Base-by-base conservation (phyloP, 2,797 vertebrate genomes). In the Eurystomus glaucurus region DNA sequence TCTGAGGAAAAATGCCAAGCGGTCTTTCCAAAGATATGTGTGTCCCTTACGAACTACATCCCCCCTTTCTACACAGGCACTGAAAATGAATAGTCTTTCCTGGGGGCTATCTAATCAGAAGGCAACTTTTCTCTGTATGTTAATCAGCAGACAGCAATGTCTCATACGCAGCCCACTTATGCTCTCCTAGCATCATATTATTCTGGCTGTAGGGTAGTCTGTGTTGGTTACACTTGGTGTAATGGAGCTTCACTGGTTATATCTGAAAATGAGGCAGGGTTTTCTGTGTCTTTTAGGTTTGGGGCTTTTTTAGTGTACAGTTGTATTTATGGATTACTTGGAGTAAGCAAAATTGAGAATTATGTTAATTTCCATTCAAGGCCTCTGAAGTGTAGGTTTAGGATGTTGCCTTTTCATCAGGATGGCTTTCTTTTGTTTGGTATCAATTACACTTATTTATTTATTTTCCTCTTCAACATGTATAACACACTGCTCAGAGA, bases 121-220 rank as follows among this genome's bases (percentile, higher is more conserved):
- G 26, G 45, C 15, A 43, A 5, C 18, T 85, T 82, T 29, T 62
- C 43, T 41, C 28, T 43, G 15, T 22, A 5, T 35, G 18, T 82
- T 52, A 16, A 39, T 88, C 46, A 57, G 80, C 19, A 54, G 22
- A 68, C 26, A 60, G 35, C 37, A 74, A 45, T 0, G 2, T 39
- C 60, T 60, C 29, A 0, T 16, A 0, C 12, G 1, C 5, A 62
- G 39, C 55, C 11, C 54, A 16, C 50, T 14, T 33, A 4, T 9
- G 13, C n/a, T 76, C 57, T 41, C 54, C 29, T 52, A 39, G 37
- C 29, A 21, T 22, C 7, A 1, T 3, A 1, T 10, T 28, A 1
- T 55, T 48, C 21, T 50, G 50, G 4, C 60, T 68, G 22, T 23
- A 29, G 33, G 16, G 48, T 23, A 48, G 58, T 22, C 25, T n/a